These are phyloP conservation scores for Dolichotis patagonum DNA, from an alignment of 2,113 vertebrate species.

Conservation along the genomic window DNA sequence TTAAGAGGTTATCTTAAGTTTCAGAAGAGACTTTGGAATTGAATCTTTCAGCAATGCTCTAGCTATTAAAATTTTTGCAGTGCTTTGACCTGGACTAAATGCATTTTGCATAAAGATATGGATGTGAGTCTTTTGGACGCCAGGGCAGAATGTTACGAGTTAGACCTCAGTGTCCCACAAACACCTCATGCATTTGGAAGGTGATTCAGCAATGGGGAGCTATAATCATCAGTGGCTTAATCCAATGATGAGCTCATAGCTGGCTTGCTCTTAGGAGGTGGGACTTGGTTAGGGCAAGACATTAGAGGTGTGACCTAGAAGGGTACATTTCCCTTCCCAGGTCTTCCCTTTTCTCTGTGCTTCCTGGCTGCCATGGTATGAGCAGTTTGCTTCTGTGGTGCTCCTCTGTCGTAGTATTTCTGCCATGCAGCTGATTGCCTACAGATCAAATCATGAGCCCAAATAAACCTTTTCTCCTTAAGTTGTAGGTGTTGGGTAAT, in stretches of 20 bases:
- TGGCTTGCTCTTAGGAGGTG: background rate
- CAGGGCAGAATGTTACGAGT: background rate
- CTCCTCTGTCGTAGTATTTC: background rate
- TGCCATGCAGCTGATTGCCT: background rate
- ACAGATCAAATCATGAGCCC: background rate
- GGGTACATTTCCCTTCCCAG: background rate
- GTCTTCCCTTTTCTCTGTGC: background rate
- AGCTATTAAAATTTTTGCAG: background rate
- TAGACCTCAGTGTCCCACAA: background rate
- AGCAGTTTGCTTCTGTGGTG: background rate
- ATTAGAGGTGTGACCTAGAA: background rate
- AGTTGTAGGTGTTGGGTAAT: background rate
- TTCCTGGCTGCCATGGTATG: background rate
- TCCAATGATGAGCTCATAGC: background rate
- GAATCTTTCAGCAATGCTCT: background rate
- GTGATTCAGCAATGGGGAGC: background rate
- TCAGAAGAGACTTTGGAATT: background rate
- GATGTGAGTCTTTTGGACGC: background rate
- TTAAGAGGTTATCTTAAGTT: background rate
- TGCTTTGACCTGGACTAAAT: background rate
- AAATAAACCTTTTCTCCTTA: background rate
- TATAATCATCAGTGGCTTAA: background rate
- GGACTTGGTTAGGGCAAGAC: background rate
- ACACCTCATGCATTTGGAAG: background rate
- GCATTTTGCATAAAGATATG: background rate